Base-by-base conservation (phyloP, 2,888 invertebrate species). In the Dasysyrphus tricinctus region DNA sequence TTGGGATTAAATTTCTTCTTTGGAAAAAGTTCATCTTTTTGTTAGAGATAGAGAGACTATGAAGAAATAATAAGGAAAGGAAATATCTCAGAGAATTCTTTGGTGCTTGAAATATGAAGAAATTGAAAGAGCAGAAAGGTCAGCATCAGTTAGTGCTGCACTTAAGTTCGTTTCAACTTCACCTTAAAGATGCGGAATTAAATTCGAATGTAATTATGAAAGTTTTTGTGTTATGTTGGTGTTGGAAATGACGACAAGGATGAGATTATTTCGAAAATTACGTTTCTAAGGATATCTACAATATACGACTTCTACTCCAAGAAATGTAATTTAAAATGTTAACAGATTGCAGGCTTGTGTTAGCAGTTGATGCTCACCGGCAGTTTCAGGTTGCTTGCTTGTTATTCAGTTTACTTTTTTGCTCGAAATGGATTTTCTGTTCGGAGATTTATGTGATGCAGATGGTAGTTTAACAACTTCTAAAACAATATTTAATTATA, bases 181-280 rank as follows among this genome's bases (percentile, higher is more conserved):
- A 42, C 19, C 24, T 42, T 16, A 65, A 73, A 73, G 56, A 57
- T 73, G 65, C 24, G 1, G 34, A 76, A 67, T 76, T 67, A 37
- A 42, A 67, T 67, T 57, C 76, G 56, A 76, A 65, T 47, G 76
- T 67, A 76, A 76, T 76, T 76, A 76, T 49, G n/a, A n/a, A 59
- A 72, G 57, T 16, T 47, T 72, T 72, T 24, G 24, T n/a, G 3
- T 8, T 16, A 14, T 63, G 5, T 19, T 29, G 14, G 54, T 54
- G 32, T 72, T 12, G 19, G 16, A 65, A 59, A 47, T 57, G 56
- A 14, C n/a, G 44, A 11, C 56, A 56, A n/a, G 2, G 44, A 67
- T 34, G 44, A 29, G 39, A 54, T 54, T 9, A 54, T 54, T 9
- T n/a, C 5, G 12, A 51, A 51, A 51, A n/a, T 44, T 16, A 19